Base-by-base conservation (phyloP, 1,140 invertebrate species). In the Leptoteleia sp. region DNA sequence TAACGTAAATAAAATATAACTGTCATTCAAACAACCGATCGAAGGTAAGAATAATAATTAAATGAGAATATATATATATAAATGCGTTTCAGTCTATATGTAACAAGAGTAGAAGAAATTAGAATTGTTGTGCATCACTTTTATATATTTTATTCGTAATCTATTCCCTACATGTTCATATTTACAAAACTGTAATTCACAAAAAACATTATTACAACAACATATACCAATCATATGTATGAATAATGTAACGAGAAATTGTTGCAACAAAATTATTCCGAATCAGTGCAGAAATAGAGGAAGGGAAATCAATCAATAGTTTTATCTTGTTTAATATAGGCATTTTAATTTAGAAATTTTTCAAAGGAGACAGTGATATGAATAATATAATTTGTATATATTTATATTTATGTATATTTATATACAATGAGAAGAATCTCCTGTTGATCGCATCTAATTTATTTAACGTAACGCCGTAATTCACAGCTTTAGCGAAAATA, bases 291-390 rank as follows among this genome's bases (percentile, higher is more conserved):
- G 71, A n/a, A 68, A 43, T 62, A 31, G 33, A 71, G 79, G 79
- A 71, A 75, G 79, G 79, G 27, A 77, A 65, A 78, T 72, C 17
- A 78, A 81, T 75, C 48, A 81, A 78, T 73, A 70, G 50, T 75
- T 65, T 33, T 38, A 61, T 71, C 33, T 55, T 78, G 70, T 86
- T 85, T 83, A 84, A 85, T 88, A 86, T 84, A 87, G 83, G 78
- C 57, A 84, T 86, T 87, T 88, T 87, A 87, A 88, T 88, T 87
- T 86, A 85, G 84, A 87, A 88, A 87, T 85, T 79, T 64, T 86
- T 85, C 75, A 85, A 85, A 85, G 81, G 82, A 88, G 85, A 88
- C 85, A 88, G 82, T 87, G 85, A 87, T 88, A 86, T 85, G 81
- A 85, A 86, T 87, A 87, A 86, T 85, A 87, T 85, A 83, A 78